These are phyloP conservation scores for Zalophus californianus DNA, from an alignment of 2,797 vertebrate species.

Conservation along the genomic window DNA sequence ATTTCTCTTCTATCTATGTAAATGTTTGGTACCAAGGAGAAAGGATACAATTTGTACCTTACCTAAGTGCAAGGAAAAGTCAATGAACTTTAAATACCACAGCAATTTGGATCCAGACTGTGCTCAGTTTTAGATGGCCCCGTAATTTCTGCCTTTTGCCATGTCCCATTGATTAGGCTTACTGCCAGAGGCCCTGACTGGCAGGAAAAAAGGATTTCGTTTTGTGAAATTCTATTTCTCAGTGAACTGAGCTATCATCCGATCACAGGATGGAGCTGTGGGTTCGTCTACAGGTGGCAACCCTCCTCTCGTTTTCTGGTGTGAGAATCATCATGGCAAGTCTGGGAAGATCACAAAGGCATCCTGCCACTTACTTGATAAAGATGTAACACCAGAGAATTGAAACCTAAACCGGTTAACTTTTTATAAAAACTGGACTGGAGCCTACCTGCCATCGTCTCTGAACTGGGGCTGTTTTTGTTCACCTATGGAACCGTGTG, in stretches of 20 bases:
- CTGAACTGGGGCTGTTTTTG: neutral
- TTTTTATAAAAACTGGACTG: neutral
- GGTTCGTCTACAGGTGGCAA: neutral
- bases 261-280: neutral
- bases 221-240: neutral
- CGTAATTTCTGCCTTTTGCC: neutral
- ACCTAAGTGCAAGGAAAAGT: neutral
- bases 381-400: neutral
- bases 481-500: neutral
- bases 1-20: neutral
- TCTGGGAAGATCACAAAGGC: neutral
- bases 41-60: neutral
- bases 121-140: neutral
- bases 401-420: neutral
- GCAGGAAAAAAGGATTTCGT: neutral
- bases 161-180: neutral
- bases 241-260: neutral
- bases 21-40: conserved; percentile 37
- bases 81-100: neutral
- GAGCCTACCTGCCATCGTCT: neutral
- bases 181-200: neutral
- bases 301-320: neutral
- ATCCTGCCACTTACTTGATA: neutral
- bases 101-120: neutral
- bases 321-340: neutral